Evolutionary conservation across 2,113 vertebrate species (phyloP).

Genomic region (Syngnathus floridae): DNA sequence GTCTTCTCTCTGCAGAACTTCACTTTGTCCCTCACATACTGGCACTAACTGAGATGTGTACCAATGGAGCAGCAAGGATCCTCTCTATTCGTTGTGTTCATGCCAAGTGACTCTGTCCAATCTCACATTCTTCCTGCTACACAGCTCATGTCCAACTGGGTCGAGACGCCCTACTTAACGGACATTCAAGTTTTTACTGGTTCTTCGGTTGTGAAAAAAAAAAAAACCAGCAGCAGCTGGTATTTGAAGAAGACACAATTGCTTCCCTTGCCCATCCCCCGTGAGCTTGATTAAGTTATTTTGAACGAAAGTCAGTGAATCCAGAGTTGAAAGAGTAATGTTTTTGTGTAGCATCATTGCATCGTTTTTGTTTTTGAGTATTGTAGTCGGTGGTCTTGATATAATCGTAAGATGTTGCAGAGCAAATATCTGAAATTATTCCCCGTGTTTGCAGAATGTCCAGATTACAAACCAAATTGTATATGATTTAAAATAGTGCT

Average conservation of each 20-base stretch:
- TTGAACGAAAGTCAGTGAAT: slow-evolving; percentile 12
- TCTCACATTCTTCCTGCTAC: slow-evolving; percentile 33
- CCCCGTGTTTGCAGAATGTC: slow-evolving; percentile 45
- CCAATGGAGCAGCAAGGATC: slow-evolving; percentile 47
- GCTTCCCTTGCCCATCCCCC: slow-evolving; percentile 31
- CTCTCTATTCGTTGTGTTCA: slow-evolving; percentile 37
- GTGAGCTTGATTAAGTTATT: background rate
- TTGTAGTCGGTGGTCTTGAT: slow-evolving; percentile 63
- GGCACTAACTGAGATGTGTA: slow-evolving; percentile 48
- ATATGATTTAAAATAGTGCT: slow-evolving; percentile 52
- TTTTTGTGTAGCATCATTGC: slow-evolving; percentile 53
- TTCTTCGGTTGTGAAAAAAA: slow-evolving; percentile 6
- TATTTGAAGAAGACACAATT: slow-evolving; percentile 31
- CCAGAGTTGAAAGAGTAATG: slow-evolving; percentile 27
- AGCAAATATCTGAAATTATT: slow-evolving; percentile 42
- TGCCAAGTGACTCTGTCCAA: slow-evolving; percentile 33
- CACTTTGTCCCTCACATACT: slow-evolving; percentile 49
- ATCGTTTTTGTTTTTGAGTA: slow-evolving; percentile 50
- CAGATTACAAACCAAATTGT: slow-evolving; percentile 54
- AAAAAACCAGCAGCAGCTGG: slow-evolving; percentile 21
- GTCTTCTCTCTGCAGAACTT: slow-evolving; percentile 50
- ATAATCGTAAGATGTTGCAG: slow-evolving; percentile 51
- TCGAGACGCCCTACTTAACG: slow-evolving; percentile 27
- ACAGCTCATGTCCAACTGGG: slow-evolving; percentile 32
- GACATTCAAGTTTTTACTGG: slow-evolving; percentile 27